Conservation (phyloP, 1,140 invertebrate genomes). For the Pollicipes pollicipes region DNA sequence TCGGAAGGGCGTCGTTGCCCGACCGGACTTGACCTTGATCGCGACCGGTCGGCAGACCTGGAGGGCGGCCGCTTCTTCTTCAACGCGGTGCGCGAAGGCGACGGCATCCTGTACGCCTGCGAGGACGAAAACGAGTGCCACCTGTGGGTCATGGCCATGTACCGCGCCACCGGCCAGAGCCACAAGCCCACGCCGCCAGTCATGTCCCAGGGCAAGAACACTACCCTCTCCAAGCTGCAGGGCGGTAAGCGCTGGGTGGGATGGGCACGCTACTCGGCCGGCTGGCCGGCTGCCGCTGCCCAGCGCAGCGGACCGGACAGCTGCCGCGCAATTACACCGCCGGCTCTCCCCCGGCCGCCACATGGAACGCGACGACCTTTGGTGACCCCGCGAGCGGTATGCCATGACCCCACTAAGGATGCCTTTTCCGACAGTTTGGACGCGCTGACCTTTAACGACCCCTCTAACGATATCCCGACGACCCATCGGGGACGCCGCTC, state of each 20-base stretch:
- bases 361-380: no score
- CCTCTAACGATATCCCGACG: no score
- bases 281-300: slow-evolving; percentile 5
- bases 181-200: slow-evolving; percentile 92
- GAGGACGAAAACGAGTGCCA: slow-evolving; percentile 97
- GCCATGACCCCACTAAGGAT: no score
- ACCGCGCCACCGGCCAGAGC: slow-evolving; percentile 93
- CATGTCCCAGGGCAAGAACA: slow-evolving; percentile 56
- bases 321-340: no score
- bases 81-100: slow-evolving; percentile 95
- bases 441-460: no score
- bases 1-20: no score
- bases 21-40: neutral
- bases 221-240: slow-evolving; percentile 71
- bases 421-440: no score
- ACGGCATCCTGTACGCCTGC: slow-evolving; percentile 88
- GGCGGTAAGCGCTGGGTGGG: slow-evolving; percentile 38
- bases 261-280: neutral
- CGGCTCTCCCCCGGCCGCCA: no score
- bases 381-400: no score
- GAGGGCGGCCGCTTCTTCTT: slow-evolving; percentile 87
- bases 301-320: no score
- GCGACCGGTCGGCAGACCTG: slow-evolving; percentile 35
- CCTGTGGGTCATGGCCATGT: slow-evolving; percentile 97
- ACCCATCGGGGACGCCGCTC: no score